Base-by-base conservation (phyloP, 2,797 vertebrate species). In the Molossus alvarezi region DNA sequence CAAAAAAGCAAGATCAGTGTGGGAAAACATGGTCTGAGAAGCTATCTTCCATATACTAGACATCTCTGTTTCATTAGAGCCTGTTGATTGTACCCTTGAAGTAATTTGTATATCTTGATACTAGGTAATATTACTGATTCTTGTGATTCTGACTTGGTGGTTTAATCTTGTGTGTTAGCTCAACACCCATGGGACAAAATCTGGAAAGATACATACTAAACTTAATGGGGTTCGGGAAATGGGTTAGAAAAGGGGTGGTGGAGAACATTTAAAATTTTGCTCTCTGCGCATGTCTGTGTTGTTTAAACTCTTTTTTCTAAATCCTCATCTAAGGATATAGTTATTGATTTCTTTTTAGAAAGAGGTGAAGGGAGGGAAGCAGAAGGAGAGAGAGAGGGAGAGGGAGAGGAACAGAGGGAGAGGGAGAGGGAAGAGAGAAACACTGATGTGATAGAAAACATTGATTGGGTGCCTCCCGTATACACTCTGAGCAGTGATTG, bases 131-230 rank as follows among this genome's bases (percentile, higher is more conserved):
- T 37, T 69, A 64, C 48, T 88, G 62, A 96, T 48, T 88, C 29
- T 73, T 37, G 37, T 93, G 67, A 79, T 57, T 88, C 27, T 79
- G 53, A 87, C 25, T 58, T 57, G 41, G 62, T 58, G 76, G 15
- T 55, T 37, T 64, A 45, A 79, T 86, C 13, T 91, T 81, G 20
- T 37, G 27, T 95, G 76, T 71, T 79, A 62, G 62, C 20, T 73
- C 18, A 37, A n/a, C 29, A 88, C 45, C 11, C 69, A 79, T 3
- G 84, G 23, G 23, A 80, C 87, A 75, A 72, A 45, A 41, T 69
- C 67, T 76, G 51, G 77, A 90, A 92, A 84, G 72, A 76, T 60
- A 94, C 8, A 84, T 0, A 65, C n/a, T 80, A 86, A 94, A 71
- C 18, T 53, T 82, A 90, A 73, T 25, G 23, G 37, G 15, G 13